Conservation (phyloP, 1,140 invertebrate genomes). For the Scaptodrosophila lebanonensis region DNA sequence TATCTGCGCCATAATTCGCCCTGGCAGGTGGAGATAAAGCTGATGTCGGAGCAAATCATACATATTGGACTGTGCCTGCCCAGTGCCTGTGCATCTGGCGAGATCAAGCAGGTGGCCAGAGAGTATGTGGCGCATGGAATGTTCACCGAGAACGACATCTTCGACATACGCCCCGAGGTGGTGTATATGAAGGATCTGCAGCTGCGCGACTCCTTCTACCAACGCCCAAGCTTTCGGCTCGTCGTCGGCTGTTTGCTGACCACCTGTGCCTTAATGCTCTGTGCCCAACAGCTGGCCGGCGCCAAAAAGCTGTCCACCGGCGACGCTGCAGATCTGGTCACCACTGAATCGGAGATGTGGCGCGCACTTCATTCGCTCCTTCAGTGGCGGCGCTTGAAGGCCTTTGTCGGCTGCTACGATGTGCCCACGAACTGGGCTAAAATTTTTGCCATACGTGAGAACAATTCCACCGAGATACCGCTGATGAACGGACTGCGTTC, state of each 20-base stretch:
- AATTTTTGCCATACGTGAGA: conserved; percentile 51
- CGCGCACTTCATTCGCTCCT: conserved; percentile 40
- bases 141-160: conserved; percentile 66
- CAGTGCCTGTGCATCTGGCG: conserved; percentile 47
- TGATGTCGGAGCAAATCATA: conserved; percentile 74
- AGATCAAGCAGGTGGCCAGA: conserved; percentile 55
- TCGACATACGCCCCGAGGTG: conserved; percentile 64
- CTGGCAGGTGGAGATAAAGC: conserved; percentile 76
- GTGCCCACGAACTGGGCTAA: conserved; percentile 56
- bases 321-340: conserved; percentile 23
- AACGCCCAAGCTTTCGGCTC: conserved; percentile 58
- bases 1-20: conserved; percentile 71
- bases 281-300: conserved; percentile 47
- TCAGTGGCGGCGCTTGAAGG: conserved; percentile 28
- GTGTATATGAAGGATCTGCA: conserved; percentile 74
- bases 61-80: conserved; percentile 74
- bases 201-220: conserved; percentile 54
- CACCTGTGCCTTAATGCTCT: conserved; percentile 52
- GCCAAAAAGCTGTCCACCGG: conserved; percentile 12
- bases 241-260: conserved; percentile 45
- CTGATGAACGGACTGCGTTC: conserved; percentile 72
- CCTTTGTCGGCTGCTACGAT: conserved; percentile 67
- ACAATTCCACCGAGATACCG: conserved; percentile 51
- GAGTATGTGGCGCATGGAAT: conserved; percentile 48
- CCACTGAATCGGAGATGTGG: conserved; percentile 59